Base-by-base conservation (phyloP, 2,888 invertebrate genomes). In the Amiota mariae region DNA sequence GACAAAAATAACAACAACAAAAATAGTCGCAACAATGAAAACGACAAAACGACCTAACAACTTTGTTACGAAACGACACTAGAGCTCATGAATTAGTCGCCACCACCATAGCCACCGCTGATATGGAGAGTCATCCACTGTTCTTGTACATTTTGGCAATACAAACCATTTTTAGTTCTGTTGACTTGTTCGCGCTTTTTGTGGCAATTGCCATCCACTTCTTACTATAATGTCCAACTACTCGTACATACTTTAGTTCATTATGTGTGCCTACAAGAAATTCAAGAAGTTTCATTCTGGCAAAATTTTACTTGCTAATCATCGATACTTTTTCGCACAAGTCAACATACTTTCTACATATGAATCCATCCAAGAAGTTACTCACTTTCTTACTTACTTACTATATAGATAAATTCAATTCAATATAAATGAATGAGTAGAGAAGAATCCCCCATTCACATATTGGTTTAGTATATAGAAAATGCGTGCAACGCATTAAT, bases 311-410 rank as follows among this genome's bases (percentile, higher is more conserved):
- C 71, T 75, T 59, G 36, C 64, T 80, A 79, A 80, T 36, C 36
- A 36, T 80, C 81, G 81, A 72, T 77, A 73, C 81, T 80, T 80
- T 80, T 81, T 72, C 77, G 73, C 77, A 79, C 79, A 78, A 79
- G 54, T 54, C n/a, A 15, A 54, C n/a, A 54, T 15, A 8, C 6
- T 1, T 54, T 9, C 54, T n/a, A 54, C 8, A 36, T 36, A 36
- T 36, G 36, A 36, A 6, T 6, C 36, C 36, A 36, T 36, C 8
- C 24, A 24, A 24, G 24, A 2, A n/a, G n/a, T 24, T 2, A 24
- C 24, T 36, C 36, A 36, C 36, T 36, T 6, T 0, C 36, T 36
- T 6, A 36, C 36, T 54, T 10, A 10, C 54, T 54, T 10, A 54
- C 54, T 54, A 1, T n/a, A 10, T n/a, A n/a, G 54, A 36, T 36